These are phyloP conservation scores for Cyclargus thomasi DNA, from an alignment of 1,140 invertebrate species.

Conservation along the genomic window DNA sequence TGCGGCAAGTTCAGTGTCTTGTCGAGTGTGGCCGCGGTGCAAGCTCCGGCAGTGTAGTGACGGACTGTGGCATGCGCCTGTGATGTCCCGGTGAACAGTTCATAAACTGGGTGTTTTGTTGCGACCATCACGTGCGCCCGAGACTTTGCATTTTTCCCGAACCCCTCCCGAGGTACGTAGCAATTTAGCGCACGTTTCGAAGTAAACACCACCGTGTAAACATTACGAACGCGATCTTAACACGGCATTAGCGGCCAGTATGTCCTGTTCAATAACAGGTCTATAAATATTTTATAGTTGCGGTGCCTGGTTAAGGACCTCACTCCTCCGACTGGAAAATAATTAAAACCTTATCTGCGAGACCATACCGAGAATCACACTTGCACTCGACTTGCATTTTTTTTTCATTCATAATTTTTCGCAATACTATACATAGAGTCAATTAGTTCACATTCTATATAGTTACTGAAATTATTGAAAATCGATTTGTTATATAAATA, in stretches of 20 bases:
- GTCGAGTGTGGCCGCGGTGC: slow-evolving; percentile 71
- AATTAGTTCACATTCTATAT: no score
- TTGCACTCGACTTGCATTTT: slow-evolving; percentile 3
- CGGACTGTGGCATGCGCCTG: slow-evolving; percentile 61
- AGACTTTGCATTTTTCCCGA: slow-evolving; percentile 15
- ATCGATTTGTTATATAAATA: background rate
- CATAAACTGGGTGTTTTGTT: slow-evolving; percentile 72
- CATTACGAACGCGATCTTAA: slow-evolving; percentile 11
- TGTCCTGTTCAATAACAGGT: slow-evolving; percentile 55
- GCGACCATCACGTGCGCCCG: slow-evolving; percentile 58
- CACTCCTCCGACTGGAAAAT: slow-evolving; percentile 33
- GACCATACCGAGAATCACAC: slow-evolving; percentile 6
- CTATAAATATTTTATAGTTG: slow-evolving; percentile 60
- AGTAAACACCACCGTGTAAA: slow-evolving; percentile 9
- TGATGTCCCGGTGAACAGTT: slow-evolving; percentile 72
- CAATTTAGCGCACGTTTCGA: slow-evolving; percentile 10
- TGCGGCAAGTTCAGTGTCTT: slow-evolving; percentile 75
- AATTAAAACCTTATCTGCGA: slow-evolving; percentile 36
- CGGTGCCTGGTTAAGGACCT: slow-evolving; percentile 33
- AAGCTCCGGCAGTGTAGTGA: slow-evolving; percentile 50
- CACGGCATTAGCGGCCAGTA: slow-evolving; percentile 26
- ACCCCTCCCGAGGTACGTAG: slow-evolving; percentile 23
- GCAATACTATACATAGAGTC: background rate
- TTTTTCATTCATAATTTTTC: background rate
- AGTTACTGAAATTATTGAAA: no score